Percentiles rank a stretch among this genome's conserved stretches.
Evolutionary conservation across 2,888 invertebrate species (phyloP).

Genomic region (Andrena dorsata): DNA sequence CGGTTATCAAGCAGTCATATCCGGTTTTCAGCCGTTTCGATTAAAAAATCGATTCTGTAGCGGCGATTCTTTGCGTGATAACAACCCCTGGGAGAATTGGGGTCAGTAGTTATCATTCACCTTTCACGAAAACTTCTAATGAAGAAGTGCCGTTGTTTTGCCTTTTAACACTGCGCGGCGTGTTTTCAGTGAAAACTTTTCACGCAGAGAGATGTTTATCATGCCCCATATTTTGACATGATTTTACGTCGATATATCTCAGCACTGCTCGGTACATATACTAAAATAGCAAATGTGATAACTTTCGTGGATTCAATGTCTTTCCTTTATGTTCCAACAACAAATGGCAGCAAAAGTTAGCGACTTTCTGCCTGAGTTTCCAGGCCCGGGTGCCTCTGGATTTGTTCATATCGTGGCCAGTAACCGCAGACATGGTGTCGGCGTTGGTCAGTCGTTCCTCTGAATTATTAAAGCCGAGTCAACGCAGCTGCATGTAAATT

Average conservation of each 20-base stretch:
- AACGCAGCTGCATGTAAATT: constrained; percentile 60
- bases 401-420: constrained; percentile 17
- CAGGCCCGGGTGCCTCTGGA: neutral
- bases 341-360: neutral
- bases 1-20: constrained; percentile 71
- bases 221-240: too few species aligned
- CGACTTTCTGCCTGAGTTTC: constrained; percentile 16
- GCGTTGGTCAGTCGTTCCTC: constrained; percentile 49
- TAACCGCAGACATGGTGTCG: constrained; percentile 61
- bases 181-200: too few species aligned
- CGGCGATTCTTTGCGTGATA: constrained; percentile 42
- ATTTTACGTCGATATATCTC: too few species aligned
- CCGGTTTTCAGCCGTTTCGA: constrained; percentile 46
- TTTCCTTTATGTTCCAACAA: neutral
- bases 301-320: neutral
- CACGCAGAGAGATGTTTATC: too few species aligned
- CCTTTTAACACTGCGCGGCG: too few species aligned
- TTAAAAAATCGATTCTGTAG: constrained; percentile 36
- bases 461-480: constrained; percentile 69
- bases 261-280: too few species aligned
- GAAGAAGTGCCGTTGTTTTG: too few species aligned
- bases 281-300: too few species aligned
- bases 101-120: neutral
- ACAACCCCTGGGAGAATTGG: constrained; percentile 10
- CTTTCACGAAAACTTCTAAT: neutral